Conservation (phyloP, 1,140 invertebrate genomes). For the Drosophila lacteicornis region DNA sequence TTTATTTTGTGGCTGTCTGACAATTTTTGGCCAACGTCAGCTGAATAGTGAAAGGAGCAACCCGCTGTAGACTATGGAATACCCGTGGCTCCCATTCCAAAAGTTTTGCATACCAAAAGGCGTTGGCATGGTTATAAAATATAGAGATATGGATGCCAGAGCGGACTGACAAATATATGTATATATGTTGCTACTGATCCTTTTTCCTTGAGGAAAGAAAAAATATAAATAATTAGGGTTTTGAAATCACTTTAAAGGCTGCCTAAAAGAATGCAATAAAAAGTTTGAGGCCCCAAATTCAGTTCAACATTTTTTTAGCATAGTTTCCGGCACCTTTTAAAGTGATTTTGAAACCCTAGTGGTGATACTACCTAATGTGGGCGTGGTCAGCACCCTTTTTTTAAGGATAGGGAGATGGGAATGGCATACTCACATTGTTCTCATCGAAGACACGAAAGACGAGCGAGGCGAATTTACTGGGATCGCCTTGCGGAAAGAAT, state of each 20-base stretch:
- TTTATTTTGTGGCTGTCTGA: slow-evolving; percentile 38
- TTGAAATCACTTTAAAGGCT: too few relatives aligned
- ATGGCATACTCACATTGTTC: slow-evolving; percentile 94
- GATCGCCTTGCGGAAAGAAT: slow-evolving; percentile 99
- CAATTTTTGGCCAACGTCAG: slow-evolving; percentile 25
- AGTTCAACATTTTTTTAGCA: too few relatives aligned
- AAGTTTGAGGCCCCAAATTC: too few relatives aligned
- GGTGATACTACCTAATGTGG: neutral
- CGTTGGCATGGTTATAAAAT: neutral
- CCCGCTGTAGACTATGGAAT: neutral
- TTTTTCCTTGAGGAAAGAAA: too few relatives aligned
- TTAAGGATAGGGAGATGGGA: neutral
- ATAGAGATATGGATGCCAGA: neutral
- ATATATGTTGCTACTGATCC: too few relatives aligned
- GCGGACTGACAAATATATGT: neutral
- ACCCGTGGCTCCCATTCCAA: neutral
- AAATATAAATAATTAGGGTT: too few relatives aligned
- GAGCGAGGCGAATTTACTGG: slow-evolving; percentile 97
- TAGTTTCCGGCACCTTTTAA: neutral
- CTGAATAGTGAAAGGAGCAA: neutral
- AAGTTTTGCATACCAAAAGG: neutral
- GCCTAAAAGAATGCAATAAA: too few relatives aligned
- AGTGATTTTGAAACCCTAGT: neutral
- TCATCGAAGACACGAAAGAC: slow-evolving; percentile 99
- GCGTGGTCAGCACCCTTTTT: slow-evolving; percentile 20